Evolutionary conservation across 2,113 vertebrate species (phyloP).

Genomic region (Puffinus mauretanicus): DNA sequence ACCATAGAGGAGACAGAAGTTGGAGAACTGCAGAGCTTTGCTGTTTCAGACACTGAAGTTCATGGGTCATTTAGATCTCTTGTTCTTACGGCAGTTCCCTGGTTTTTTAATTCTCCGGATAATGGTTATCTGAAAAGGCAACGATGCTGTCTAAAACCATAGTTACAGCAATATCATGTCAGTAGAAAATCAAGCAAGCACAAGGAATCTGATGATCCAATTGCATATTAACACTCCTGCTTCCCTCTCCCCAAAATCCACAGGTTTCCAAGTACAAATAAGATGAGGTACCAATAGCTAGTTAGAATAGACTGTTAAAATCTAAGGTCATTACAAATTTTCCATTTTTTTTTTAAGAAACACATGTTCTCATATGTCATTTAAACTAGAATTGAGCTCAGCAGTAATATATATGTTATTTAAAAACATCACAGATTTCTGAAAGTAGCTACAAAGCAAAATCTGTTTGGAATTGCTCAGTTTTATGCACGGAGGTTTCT

Average conservation of each 20-base stretch:
- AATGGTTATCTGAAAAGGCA: neutral
- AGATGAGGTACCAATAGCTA: neutral
- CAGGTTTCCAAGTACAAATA: neutral
- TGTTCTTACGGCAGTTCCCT: neutral
- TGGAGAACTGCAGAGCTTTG: neutral
- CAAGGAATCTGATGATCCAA: conserved; percentile 3
- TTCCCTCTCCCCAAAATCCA: neutral
- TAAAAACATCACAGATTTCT: conserved; percentile 27
- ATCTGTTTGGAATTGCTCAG: conserved; percentile 54
- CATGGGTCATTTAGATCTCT: neutral
- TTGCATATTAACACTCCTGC: neutral
- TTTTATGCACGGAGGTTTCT: conserved; percentile 33
- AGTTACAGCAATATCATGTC: neutral
- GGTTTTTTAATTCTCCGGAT: neutral
- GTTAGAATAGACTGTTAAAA: neutral
- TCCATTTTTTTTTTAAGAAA: neutral
- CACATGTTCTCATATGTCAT: neutral
- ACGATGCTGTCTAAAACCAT: neutral
- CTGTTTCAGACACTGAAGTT: neutral
- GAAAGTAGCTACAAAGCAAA: conserved; percentile 35
- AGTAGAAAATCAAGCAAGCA: neutral
- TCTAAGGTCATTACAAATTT: neutral
- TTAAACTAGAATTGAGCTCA: conserved; percentile 7
- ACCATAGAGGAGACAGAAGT: neutral
- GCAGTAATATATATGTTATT: neutral